Base-by-base conservation (phyloP, 2,113 vertebrate species). In the Amphilophus citrinellus region DNA sequence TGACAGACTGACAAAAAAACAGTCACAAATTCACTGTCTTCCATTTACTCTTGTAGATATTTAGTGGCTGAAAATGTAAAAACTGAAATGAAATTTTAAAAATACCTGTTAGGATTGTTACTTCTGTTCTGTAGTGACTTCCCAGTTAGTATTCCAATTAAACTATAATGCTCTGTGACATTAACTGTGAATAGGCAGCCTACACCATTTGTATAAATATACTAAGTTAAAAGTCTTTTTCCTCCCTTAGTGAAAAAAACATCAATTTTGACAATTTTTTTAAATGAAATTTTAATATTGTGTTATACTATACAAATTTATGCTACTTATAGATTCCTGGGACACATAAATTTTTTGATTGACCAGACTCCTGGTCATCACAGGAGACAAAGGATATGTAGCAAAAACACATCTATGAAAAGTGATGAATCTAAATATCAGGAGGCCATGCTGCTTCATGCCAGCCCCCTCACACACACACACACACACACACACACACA, bases 111-210 rank as follows among this genome's bases (percentile, higher is more conserved):
- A 24, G 15, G 9, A 20, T 5, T 50, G 15, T 50, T 50, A 15
- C 44, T 50, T 15, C 2, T 50, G 42, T 50, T 71, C 22, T 71
- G 42, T 27, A 68, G 42, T 66, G 22, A 66, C 0, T 44, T 66
- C 63, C 22, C 24, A 14, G 27, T 66, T 22, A 68, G 1, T 39
- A 47, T 68, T 42, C 0, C 65, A 47, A 27, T 6, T 47, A 27
- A 68, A 71, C 10, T 71, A 47, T 50, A 50, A 30, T 50, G 65
- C 24, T 30, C 3, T 68, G 42, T 68, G 65, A 50, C 42, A 68
- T 30, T 30, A 71, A 47, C 37, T 47, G 3, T 68, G 65, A 68
- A 50, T 50, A 42, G 22, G 47, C 65, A 68, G 0, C 65, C 50
- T 68, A 9, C 42, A 2, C 44, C 14, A 17, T 17, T 50, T 50